These are phyloP conservation scores for Steinernema hermaphroditum DNA, from an alignment of 2,888 invertebrate genomes.

Conservation along the genomic window DNA sequence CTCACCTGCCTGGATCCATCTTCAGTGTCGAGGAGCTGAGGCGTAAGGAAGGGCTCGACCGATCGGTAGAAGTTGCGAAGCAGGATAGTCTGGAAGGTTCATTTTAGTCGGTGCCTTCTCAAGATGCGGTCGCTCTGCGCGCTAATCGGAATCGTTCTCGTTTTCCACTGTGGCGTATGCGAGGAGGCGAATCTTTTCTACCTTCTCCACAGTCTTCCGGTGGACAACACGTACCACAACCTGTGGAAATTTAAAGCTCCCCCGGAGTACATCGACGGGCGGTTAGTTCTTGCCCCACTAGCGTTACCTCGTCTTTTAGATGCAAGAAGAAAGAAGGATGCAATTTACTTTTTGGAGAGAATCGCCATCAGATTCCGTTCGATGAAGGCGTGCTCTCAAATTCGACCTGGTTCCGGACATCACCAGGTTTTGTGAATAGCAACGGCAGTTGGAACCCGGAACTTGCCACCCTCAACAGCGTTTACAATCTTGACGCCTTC, in stretches of 20 bases:
- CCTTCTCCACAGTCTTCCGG: conserved; percentile 4
- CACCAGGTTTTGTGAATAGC: no score
- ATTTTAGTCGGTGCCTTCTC: background rate
- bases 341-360: no score
- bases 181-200: background rate
- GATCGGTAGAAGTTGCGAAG: conserved; percentile 77
- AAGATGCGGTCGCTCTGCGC: background rate
- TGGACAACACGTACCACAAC: background rate
- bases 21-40: background rate
- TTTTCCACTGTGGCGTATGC: background rate
- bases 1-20: no score
- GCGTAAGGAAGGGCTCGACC: conserved; percentile 13
- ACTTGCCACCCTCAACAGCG: background rate
- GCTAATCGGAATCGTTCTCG: background rate
- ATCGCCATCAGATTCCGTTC: no score
- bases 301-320: no score
- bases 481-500: conserved; percentile 22
- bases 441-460: background rate
- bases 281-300: no score
- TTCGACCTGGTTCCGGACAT: no score
- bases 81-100: conserved; percentile 79
- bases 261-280: no score
- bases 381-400: no score
- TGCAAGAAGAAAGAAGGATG: no score
- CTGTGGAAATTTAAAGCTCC: background rate